A percentile compares a stretch with the other conserved stretches of the same genome.
These are phyloP conservation scores for Pangasianodon gigas DNA, from an alignment of 2,113 vertebrate genomes.

Conservation along the genomic window DNA sequence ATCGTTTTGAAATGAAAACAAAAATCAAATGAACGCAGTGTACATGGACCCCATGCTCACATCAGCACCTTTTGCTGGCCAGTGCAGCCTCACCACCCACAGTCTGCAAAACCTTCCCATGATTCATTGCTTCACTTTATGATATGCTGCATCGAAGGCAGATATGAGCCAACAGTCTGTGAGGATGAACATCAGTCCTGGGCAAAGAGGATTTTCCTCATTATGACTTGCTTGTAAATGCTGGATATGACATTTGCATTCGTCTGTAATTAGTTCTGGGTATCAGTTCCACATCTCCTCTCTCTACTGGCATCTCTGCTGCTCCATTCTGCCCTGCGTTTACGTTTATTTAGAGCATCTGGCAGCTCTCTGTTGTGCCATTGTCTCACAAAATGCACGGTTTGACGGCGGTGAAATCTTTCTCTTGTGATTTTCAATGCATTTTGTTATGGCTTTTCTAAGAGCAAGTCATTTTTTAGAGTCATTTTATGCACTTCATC, in stretches of 20 bases:
- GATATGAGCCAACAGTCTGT: slow-evolving; percentile 46
- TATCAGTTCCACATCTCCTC: slow-evolving; percentile 40
- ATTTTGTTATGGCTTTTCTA: slow-evolving; percentile 2
- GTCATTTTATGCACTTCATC: slow-evolving; percentile 5
- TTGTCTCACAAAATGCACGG: slow-evolving; percentile 17
- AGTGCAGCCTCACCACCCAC: not conserved
- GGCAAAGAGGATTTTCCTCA: slow-evolving; percentile 58
- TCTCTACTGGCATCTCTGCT: slow-evolving; percentile 3
- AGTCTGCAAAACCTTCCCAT: not conserved
- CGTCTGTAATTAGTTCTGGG: slow-evolving; percentile 42
- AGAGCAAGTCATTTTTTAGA: not conserved
- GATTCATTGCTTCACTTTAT: slow-evolving; percentile 47
- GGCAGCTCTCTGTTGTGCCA: not conserved
- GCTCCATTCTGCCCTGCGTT: slow-evolving; percentile 21
- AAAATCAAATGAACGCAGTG: not conserved
- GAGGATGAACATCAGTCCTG: slow-evolving; percentile 44
- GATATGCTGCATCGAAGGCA: slow-evolving; percentile 9
- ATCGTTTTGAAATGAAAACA: not conserved
- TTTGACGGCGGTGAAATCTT: not conserved
- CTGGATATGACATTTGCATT: slow-evolving; percentile 33
- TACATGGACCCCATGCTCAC: not conserved
- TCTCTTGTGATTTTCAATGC: not conserved
- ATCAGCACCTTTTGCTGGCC: not conserved
- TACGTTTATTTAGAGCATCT: slow-evolving; percentile 22
- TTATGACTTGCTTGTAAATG: slow-evolving; percentile 43